These are phyloP conservation scores for Parthenolecanium corni DNA, from an alignment of 2,888 invertebrate genomes.

Conservation along the genomic window DNA sequence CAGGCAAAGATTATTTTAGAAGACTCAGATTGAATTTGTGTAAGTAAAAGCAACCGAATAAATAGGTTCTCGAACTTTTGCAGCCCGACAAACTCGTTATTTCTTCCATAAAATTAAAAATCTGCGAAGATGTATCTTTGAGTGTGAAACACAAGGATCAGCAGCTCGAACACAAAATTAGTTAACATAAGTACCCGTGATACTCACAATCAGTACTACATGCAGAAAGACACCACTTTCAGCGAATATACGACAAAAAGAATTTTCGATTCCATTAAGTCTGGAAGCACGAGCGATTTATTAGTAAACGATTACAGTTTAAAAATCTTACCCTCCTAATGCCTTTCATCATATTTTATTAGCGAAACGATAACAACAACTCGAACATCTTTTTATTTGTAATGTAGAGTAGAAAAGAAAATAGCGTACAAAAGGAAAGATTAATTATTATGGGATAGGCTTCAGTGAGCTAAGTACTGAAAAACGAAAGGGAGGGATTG, in stretches of 20 bases:
- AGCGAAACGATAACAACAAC: slow-evolving; percentile 20
- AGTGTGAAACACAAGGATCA: too few species aligned
- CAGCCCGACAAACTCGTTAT: too few species aligned
- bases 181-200: too few species aligned
- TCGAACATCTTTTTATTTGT: slow-evolving; percentile 28
- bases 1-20: too few species aligned
- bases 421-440: slow-evolving; percentile 27
- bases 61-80: too few species aligned
- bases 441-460: slow-evolving; percentile 28
- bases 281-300: slow-evolving; percentile 16
- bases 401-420: slow-evolving; percentile 24
- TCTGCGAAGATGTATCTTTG: too few species aligned
- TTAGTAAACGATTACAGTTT: slow-evolving; percentile 17
- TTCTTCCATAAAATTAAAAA: too few species aligned
- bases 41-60: too few species aligned
- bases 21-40: too few species aligned
- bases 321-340: slow-evolving; percentile 20
- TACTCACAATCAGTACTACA: too few species aligned
- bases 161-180: too few species aligned
- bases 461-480: slow-evolving; percentile 27
- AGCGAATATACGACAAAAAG: neutral
- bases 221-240: neutral
- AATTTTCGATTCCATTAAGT: slow-evolving; percentile 13
- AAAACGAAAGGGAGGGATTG: slow-evolving; percentile 14
- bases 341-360: slow-evolving; percentile 26